Percentiles rank a stretch among this genome's conserved stretches.
These are phyloP conservation scores for Orgyia antiqua DNA, from an alignment of 2,888 invertebrate species.

Conservation along the genomic window DNA sequence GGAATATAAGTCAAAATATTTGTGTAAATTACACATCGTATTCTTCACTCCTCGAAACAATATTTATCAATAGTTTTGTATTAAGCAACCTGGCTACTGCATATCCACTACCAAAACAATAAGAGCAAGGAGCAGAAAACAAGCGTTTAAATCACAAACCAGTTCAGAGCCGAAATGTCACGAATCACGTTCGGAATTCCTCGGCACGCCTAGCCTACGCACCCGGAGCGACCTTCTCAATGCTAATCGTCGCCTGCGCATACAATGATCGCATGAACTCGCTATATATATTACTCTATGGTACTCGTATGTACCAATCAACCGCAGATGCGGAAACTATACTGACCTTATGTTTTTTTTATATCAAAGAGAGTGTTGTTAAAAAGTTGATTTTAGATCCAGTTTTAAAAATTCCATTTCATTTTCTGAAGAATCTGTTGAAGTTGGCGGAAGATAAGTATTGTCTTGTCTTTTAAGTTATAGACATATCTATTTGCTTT, in stretches of 20 bases:
- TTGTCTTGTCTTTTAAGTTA: no score
- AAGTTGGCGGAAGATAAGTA: no score
- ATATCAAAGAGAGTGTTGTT: constrained; percentile 3
- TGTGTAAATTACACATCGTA: background rate
- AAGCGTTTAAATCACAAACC: constrained; percentile 20
- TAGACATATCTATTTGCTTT: no score
- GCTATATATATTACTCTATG: no score
- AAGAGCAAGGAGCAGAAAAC: constrained; percentile 13
- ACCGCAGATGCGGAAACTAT: constrained; percentile 23
- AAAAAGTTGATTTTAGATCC: no score
- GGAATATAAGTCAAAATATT: background rate
- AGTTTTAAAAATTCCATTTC: no score
- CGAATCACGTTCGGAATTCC: constrained; percentile 41
- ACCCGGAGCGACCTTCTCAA: constrained; percentile 61
- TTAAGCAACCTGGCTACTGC: background rate
- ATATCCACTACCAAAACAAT: constrained; percentile 6
- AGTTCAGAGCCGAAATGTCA: constrained; percentile 46
- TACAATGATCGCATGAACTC: constrained; percentile 23
- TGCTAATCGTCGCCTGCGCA: constrained; percentile 49
- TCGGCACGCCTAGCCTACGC: constrained; percentile 47
- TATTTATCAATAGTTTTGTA: no score
- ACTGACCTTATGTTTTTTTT: constrained; percentile 22
- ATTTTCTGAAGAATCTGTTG: no score
- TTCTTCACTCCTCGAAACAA: background rate
- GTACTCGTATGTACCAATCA: no score